phyloP scores from a whole-genome alignment of 2,113 vertebrate species.

The Engystomops pustulosus region DNA sequence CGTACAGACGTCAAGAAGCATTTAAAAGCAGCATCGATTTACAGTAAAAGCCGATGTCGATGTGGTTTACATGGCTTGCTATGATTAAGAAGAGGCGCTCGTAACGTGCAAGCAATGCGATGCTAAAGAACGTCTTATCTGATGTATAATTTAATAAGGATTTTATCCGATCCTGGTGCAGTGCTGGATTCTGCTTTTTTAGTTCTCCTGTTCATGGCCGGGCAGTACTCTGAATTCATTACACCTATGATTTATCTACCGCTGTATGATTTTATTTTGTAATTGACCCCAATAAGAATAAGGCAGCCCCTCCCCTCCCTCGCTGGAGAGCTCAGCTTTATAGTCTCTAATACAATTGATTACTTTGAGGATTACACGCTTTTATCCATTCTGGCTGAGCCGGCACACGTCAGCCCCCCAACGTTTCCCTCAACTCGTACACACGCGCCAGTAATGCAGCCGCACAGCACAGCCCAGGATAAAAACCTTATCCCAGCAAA shows the following conservation, averaged over 20 bases:
- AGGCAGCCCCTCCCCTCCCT: neutral
- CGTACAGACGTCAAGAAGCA: too few species aligned
- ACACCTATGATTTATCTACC: neutral
- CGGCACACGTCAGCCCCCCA: neutral
- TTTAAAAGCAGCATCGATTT: too few species aligned
- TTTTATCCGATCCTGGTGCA: too few species aligned
- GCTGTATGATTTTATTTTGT: neutral
- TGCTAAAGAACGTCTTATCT: too few species aligned
- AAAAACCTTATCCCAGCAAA: constrained; percentile 36
- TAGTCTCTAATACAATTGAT: neutral
- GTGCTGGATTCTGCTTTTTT: too few species aligned
- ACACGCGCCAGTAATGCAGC: neutral
- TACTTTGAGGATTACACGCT: constrained; percentile 16
- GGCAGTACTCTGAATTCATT: too few species aligned
- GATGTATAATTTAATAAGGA: too few species aligned
- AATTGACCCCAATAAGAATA: constrained; percentile 5
- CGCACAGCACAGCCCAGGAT: constrained; percentile 19
- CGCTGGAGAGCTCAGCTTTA: neutral
- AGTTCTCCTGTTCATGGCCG: too few species aligned
- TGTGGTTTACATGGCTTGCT: too few species aligned
- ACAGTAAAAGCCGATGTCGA: too few species aligned
- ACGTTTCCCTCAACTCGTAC: neutral
- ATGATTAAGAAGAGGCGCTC: too few species aligned
- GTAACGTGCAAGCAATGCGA: too few species aligned
- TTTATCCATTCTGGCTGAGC: constrained; percentile 13